Evolutionary conservation across 2,113 vertebrate genomes (phyloP), one percentile per base, ranked within the genome.

Genomic region (Halcyon senegalensis): DNA sequence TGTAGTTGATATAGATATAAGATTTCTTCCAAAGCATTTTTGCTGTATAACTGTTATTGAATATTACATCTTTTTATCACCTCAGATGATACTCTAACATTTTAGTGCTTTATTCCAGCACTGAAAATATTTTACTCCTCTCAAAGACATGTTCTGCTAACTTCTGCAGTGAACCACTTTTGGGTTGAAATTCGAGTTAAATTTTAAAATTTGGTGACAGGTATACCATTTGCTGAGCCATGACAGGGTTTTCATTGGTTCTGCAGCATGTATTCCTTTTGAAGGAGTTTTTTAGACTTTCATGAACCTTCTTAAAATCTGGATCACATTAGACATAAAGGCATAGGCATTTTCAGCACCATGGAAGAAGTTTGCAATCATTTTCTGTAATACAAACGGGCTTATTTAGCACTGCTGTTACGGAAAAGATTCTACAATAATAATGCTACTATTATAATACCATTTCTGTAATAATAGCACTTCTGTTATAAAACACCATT

Each of bases 401-500:
- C 97, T 98, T 98, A 97, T 98, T 98, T 98, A 98, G 96, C 74
- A 87, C 87, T 97, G 97, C 94, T 97, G 95, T 98, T 98, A 97
- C 92, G 95, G 89, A 94, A 98, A 93, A 96, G 87, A 96, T 92
- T 97, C 96, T 95, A 93, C 96, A 98, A 97, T 98, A 98, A 98
- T 98, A 98, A 98, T 98, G 96, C 97, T 97, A 97, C 97, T 98
- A 98, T 98, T 98, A 98, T 98, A 98, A 98, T 97, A 98, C 96
- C 95, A 98, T 98, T 98, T 98, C 97, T 98, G 87, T 98, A 98
- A 98, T 98, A 98, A 98, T 98, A 98, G 98, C 97, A 98, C 95
- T 98, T 98, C 97, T 98, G 97, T 98, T 98, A 98, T 98, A 98
- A 98, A 98, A 98, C 98, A 98, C 97, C 97, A 97, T 98, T 98